These are phyloP conservation scores for Sebastes ruberrimus DNA, from an alignment of 2,797 vertebrate genomes.

Conservation along the genomic window DNA sequence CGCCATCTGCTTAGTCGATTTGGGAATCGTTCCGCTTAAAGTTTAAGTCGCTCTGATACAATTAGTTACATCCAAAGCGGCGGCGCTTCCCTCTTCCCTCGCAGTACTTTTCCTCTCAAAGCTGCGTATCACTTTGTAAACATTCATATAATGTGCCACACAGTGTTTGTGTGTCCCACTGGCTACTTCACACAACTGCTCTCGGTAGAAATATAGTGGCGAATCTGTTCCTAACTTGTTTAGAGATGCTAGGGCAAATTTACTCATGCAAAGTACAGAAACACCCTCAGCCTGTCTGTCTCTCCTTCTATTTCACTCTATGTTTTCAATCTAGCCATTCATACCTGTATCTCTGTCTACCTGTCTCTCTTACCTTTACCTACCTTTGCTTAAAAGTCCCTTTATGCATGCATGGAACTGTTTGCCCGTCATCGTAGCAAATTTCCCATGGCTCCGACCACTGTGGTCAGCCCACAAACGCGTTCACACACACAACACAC, in stretches of 20 bases:
- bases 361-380: slow-evolving; percentile 7
- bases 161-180: slow-evolving; percentile 41
- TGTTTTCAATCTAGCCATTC: slow-evolving; percentile 41
- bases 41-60: slow-evolving; percentile 20
- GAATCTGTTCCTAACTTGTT: slow-evolving; percentile 66
- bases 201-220: slow-evolving; percentile 46
- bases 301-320: slow-evolving; percentile 10
- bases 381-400: slow-evolving; percentile 31
- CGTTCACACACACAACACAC: slow-evolving; percentile 1
- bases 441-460: slow-evolving; percentile 33
- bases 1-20: slow-evolving; percentile 57
- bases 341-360: slow-evolving; percentile 11
- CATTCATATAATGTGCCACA: slow-evolving; percentile 49
- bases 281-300: not conserved
- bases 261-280: slow-evolving; percentile 58
- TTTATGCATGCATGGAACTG: slow-evolving; percentile 32
- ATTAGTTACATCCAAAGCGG: slow-evolving; percentile 26
- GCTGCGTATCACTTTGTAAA: slow-evolving; percentile 46
- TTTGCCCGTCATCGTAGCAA: slow-evolving; percentile 22
- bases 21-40: slow-evolving; percentile 20
- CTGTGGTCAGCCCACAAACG: slow-evolving; percentile 20
- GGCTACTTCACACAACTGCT: slow-evolving; percentile 48
- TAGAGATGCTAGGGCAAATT: slow-evolving; percentile 67
- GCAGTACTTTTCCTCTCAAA: slow-evolving; percentile 64
- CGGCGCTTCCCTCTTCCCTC: slow-evolving; percentile 8